Evolutionary conservation across 2,888 invertebrate species (phyloP), one percentile per base, ranked within the genome.

Genomic region (Nebria salina): DNA sequence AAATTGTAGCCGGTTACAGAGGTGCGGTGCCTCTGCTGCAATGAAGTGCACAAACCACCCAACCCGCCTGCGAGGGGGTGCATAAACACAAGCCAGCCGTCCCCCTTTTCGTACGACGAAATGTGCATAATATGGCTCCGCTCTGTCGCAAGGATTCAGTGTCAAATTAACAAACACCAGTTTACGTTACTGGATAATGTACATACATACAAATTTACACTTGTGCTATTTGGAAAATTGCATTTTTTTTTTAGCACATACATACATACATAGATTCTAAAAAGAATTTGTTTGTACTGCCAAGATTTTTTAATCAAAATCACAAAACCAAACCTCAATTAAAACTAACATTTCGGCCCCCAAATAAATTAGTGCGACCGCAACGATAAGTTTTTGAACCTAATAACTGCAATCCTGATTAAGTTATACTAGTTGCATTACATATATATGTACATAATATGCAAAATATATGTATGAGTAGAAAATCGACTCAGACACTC

Each of bases 1-100:
- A 86, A 86, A 86, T 85, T 85, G 85, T 84, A 84, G 84, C 84
- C 84, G 85, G 54, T 54, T 54, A 54, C 54, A 54, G 54, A 54
- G 54, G 54, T 54, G 54, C 54, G 54, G 83, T 84, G 84, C 83
- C 83, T 83, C 84, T 20, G 66, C 70, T 72, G 83, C 82, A 77
- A 78, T 79, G 76, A 76, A 77, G 75, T 75, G 74, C 77, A 81
- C 83, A 83, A 83, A 82, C 83, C 70, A 15, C 70, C 70, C 70
- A 26, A 11, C 70, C 25, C 70, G 1, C 70, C 34, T 26, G 4
- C 25, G n/a, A 26, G 26, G 11, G 34, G 70, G 25, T 70, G 34
- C 70, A 20, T 34, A 25, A 15, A 15, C 75, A 26, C 82, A 72
- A 79, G 82, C 83, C 75, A 65, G 82, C 76, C 65, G 42, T 54